Base-by-base conservation (phyloP, 2,888 invertebrate genomes). In the Drosophila formosana region DNA sequence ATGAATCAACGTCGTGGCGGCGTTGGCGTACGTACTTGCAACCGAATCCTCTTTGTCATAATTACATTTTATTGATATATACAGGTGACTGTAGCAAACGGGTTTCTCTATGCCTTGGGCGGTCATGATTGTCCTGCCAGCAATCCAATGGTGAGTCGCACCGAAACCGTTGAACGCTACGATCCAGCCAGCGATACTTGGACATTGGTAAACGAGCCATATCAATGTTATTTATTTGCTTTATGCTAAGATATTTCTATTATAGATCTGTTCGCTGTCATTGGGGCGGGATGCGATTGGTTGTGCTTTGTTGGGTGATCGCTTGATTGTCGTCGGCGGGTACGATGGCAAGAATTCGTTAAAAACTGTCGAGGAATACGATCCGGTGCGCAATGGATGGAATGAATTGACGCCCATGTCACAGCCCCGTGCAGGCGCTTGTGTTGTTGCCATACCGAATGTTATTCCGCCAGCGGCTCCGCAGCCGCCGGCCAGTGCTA, bases 121-220 rank as follows among this genome's bases (percentile, higher is more conserved):
- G 98, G 98, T 0, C 97, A 98, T 92, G 98, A 98, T 92, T 97
- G 98, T 8, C 98, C 98, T 0, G 96, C 97, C 26, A 96, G 96
- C 87, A 96, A 96, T 93, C 96, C 96, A 0, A 95, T 95, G 63
- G 96, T 97, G 3, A 95, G 95, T 62, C 94, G 97, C 85, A 96
- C 97, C 78, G 96, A 97, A 82, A 98, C 97, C 89, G 97, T 98
- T 11, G 98, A 98, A 93, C 95, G 98, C 92, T 98, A 95, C 90
- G 94, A 95, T 92, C 95, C 95, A 25, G 93, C 94, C 75, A 96
- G 96, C 26, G 98, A 98, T 93, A 94, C 95, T 5, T 98, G 98
- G 98, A 95, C 96, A 41, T 94, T 96, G 89, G 95, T 92, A 68
- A 72, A 26, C 11, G 6, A 32, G 1, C 8, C 32, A 28, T 28